These are phyloP conservation scores for Aurelia aurita complex sp. Pacific DNA, from an alignment of 30 jellyfish, hydroid and myxozoan species.

Conservation along the genomic window DNA sequence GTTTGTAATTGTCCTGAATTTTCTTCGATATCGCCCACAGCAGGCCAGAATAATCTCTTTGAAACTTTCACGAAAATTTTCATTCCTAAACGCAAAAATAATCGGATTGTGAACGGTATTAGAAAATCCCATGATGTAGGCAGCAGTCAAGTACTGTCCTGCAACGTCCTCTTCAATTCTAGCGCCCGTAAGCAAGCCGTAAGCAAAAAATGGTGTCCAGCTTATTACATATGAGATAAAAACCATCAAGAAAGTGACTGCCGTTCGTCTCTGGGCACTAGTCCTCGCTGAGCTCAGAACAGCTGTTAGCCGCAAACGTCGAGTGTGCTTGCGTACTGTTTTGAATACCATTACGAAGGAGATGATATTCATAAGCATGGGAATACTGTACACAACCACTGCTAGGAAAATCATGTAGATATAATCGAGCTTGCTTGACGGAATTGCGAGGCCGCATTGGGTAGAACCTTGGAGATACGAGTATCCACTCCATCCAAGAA, in stretches of 20 bases:
- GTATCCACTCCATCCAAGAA: constrained; percentile 46
- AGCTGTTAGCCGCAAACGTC: constrained; percentile 46
- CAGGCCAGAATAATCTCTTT: constrained; percentile 40
- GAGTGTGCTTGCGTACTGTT: constrained; percentile 54
- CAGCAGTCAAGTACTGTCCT: constrained; percentile 59
- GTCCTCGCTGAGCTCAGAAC: constrained; percentile 6
- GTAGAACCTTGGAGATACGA: constrained; percentile 22
- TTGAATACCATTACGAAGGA: constrained; percentile 40
- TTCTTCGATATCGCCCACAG: constrained; percentile 34
- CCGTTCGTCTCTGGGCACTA: constrained; percentile 43
- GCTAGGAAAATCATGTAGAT: constrained; percentile 63
- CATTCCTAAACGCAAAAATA: constrained; percentile 55
- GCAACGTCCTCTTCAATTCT: constrained; percentile 33
- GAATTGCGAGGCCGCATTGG: constrained; percentile 56
- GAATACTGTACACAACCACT: constrained; percentile 43
- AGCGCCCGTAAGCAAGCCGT: constrained; percentile 34
- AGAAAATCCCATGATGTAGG: constrained; percentile 56
- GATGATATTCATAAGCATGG: constrained; percentile 21
- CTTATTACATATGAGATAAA: constrained; percentile 58
- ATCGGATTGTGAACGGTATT: constrained; percentile 65
- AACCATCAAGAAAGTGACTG: constrained; percentile 50
- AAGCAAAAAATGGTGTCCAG: constrained; percentile 68
- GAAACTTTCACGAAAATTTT: constrained; percentile 41
- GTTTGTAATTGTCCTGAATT: constrained; percentile 34
- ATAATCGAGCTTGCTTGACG: constrained; percentile 8